Percentiles rank a stretch among this genome's conserved stretches.
Conservation (phyloP, 2,888 invertebrate species). For the Koerneria pararmatus region DNA sequence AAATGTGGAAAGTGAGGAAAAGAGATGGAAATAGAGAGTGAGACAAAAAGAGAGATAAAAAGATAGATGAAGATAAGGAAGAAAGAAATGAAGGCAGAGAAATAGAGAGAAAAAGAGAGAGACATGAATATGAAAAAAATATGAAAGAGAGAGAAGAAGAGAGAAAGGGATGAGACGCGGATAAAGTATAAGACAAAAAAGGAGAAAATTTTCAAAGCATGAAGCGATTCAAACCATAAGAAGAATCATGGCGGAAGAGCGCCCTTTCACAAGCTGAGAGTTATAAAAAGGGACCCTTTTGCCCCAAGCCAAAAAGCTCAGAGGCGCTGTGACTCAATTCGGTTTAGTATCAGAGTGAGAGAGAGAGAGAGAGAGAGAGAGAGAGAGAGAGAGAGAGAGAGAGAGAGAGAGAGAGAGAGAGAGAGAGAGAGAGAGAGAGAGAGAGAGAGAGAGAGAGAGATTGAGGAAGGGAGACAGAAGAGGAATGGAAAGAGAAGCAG, state of each 20-base stretch:
- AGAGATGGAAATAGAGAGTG: constrained; percentile 2
- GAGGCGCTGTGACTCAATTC: no score
- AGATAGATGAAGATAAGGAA: neutral
- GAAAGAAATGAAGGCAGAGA: constrained; percentile 6
- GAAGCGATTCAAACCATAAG: neutral
- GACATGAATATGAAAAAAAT: neutral
- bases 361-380: neutral
- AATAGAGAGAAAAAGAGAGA: neutral
- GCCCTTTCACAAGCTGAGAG: no score
- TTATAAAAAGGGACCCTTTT: no score
- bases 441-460: constrained; percentile 1
- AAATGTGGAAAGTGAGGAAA: neutral
- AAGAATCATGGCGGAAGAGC: neutral
- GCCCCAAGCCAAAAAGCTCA: no score
- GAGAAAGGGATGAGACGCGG: constrained; percentile 2
- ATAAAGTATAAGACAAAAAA: neutral
- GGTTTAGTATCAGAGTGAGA: no score
- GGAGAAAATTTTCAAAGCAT: neutral
- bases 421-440: neutral
- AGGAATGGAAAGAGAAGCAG: neutral
- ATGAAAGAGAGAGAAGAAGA: neutral
- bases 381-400: constrained; percentile 5
- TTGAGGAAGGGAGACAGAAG: neutral
- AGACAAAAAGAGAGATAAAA: neutral
- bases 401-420: neutral